A percentile compares a stretch with the other conserved stretches of the same genome.
Evolutionary conservation across 2,113 vertebrate species (phyloP).

Genomic region (Cnemophilus loriae): DNA sequence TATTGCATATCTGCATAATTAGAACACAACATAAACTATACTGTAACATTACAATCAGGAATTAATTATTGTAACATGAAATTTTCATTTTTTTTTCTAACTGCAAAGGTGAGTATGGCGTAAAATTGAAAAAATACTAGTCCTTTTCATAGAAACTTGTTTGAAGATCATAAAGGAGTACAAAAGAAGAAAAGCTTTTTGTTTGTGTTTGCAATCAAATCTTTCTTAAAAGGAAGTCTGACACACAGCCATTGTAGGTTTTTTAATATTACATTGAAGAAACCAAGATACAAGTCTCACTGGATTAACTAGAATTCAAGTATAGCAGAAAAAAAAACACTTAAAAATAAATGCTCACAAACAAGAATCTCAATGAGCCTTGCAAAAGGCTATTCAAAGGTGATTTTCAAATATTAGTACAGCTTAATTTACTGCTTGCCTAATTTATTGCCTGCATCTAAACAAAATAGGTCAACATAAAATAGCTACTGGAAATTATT

Average conservation of each 20-base stretch:
- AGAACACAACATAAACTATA: slow-evolving; percentile 35
- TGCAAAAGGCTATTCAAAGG: slow-evolving; percentile 63
- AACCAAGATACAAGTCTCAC: slow-evolving; percentile 58
- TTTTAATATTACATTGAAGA: slow-evolving; percentile 41
- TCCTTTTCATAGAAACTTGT: slow-evolving; percentile 51
- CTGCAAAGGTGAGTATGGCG: slow-evolving; percentile 41
- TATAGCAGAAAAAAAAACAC: slow-evolving; percentile 24
- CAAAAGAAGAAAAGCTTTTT: slow-evolving; percentile 63
- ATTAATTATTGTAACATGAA: slow-evolving; percentile 63
- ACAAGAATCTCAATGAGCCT: slow-evolving; percentile 60
- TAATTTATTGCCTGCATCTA: slow-evolving; percentile 59
- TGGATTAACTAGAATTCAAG: slow-evolving; percentile 64
- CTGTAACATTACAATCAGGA: slow-evolving; percentile 42
- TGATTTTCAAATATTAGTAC: slow-evolving; percentile 71
- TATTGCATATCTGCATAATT: slow-evolving; percentile 28
- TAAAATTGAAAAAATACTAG: slow-evolving; percentile 53
- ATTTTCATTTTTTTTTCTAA: slow-evolving; percentile 24
- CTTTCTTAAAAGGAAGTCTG: slow-evolving; percentile 55
- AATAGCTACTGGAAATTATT: slow-evolving; percentile 43
- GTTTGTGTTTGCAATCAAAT: slow-evolving; percentile 57
- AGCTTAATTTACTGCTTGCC: slow-evolving; percentile 66
- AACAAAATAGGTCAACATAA: slow-evolving; percentile 20
- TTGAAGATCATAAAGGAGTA: slow-evolving; percentile 66
- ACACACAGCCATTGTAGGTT: slow-evolving; percentile 45
- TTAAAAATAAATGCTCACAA: slow-evolving; percentile 59